Evolutionary conservation across 2,888 invertebrate species (phyloP).

Genomic region (Chymomyza fuscimana): DNA sequence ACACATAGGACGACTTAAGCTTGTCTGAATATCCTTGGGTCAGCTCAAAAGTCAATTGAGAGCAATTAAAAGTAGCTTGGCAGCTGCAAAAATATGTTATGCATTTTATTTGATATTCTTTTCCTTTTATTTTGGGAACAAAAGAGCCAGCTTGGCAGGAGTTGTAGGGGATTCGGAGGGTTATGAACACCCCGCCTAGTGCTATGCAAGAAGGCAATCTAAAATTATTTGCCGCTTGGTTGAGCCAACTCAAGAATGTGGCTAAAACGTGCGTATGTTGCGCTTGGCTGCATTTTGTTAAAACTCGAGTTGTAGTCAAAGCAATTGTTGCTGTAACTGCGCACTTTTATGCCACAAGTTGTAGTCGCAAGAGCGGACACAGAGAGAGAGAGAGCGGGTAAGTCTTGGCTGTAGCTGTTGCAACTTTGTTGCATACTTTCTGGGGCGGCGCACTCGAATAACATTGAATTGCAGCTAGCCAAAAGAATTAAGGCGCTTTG

Average conservation of each 20-base stretch:
- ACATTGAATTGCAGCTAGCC: background rate
- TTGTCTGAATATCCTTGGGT: background rate
- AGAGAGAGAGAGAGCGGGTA: background rate
- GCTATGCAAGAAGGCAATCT: background rate
- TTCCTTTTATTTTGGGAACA: background rate
- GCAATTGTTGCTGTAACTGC: background rate
- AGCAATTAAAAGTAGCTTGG: conserved; percentile 55
- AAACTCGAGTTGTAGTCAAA: background rate
- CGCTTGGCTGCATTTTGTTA: background rate
- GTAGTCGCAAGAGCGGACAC: background rate
- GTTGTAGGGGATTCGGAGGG: no score
- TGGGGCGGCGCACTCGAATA: conserved; percentile 14
- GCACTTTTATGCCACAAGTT: background rate
- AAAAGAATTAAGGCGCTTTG: background rate
- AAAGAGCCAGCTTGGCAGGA: background rate
- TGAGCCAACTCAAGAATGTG: background rate
- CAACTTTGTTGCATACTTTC: conserved; percentile 37
- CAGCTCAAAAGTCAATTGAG: conserved; percentile 52
- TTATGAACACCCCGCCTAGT: no score
- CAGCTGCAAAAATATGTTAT: background rate
- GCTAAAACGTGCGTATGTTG: background rate
- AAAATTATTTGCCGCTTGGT: background rate
- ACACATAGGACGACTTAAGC: background rate
- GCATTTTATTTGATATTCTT: background rate
- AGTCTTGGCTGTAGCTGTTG: conserved; percentile 10